Evolutionary conservation across 2,888 invertebrate species (phyloP), one percentile per base, ranked within the genome.

Genomic region (Drosophila lacicola): DNA sequence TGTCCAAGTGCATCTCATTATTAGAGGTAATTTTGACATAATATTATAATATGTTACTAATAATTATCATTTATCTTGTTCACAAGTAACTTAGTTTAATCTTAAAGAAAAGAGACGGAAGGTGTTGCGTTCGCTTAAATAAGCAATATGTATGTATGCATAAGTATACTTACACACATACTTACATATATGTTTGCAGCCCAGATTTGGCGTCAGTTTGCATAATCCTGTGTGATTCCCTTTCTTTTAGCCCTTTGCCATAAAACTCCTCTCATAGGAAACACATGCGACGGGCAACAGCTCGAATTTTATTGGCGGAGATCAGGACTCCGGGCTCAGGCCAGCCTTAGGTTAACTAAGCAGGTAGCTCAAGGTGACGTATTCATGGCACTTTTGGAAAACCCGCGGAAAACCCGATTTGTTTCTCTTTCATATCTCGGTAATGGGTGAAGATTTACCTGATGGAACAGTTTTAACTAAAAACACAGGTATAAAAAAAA

Each of bases 361-460:
- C 61, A 78, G 81, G 78, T 78, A 81, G 54, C 13, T 60, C 34
- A 47, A 13, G 45, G 10, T 34, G 9, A 53, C 53, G 57, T 72
- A 78, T 68, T 78, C 68, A 78, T 46, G 9, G 74, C 21, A 37
- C n/a, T 42, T 51, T 57, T 57, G 81, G 78, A 81, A 78, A 78
- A 72, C 74, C 78, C 78, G 41, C 11, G 78, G 78, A 58, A 78
- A 78, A 80, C 44, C 78, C 78, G 47, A 1, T 4, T 5, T 39
- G 21, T 33, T 58, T 62, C 61, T 78, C 78, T 64, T 78, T 78
- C 81, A 78, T 71, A 41, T 33, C 29, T 29, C 2, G 2, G 19
- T 3, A 10, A 17, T 25, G 33, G 9, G 1, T 17, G 29, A 25
- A 13, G 36, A 50, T 56, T 54, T 70, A 71, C 77, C 77, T 76